Conservation (phyloP, 23 tunicate genomes). For the Trididemnum clinides region DNA sequence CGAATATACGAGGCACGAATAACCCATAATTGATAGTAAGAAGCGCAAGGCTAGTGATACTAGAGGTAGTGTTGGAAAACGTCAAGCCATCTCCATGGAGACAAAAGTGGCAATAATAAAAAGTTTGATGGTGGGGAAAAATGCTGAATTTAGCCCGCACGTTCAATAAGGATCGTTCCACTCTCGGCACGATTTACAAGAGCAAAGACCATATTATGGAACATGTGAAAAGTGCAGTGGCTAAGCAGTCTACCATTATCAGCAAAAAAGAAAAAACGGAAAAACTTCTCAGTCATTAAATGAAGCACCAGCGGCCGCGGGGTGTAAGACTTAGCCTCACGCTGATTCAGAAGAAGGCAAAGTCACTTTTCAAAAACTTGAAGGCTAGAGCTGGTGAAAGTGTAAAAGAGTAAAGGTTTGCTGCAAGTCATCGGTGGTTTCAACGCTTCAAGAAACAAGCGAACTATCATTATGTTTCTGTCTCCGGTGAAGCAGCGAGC, state of each 20-base stretch:
- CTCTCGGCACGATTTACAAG: slow-evolving; percentile 38
- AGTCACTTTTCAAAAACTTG: too few relatives aligned
- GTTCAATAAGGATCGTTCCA: slow-evolving; percentile 31
- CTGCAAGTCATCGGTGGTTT: too few relatives aligned
- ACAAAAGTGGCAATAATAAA: slow-evolving; percentile 37
- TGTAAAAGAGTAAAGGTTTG: too few relatives aligned
- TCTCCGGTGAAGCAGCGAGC: too few relatives aligned
- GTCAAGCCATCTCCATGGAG: slow-evolving; percentile 47
- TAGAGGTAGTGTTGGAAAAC: slow-evolving; percentile 33
- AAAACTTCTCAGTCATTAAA: slow-evolving; percentile 33
- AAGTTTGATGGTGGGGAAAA: slow-evolving; percentile 43
- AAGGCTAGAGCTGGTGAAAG: too few relatives aligned
- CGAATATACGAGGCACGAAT: too few relatives aligned
- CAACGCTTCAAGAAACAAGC: too few relatives aligned
- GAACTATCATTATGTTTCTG: too few relatives aligned
- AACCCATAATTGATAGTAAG: slow-evolving; percentile 8
- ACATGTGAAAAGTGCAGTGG: slow-evolving; percentile 36
- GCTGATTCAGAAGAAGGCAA: slow-evolving; percentile 27
- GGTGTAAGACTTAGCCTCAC: slow-evolving; percentile 14
- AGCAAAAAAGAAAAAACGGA: slow-evolving; percentile 33
- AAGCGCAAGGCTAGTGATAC: slow-evolving; percentile 33
- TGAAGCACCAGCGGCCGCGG: slow-evolving; percentile 22
- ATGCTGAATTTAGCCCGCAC: slow-evolving; percentile 35
- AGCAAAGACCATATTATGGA: slow-evolving; percentile 43
- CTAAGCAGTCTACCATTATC: slow-evolving; percentile 36